A percentile compares a stretch with the other conserved stretches of the same genome.
Evolutionary conservation across 2,797 vertebrate species (phyloP).

Genomic region (Melanogrammus aeglefinus): DNA sequence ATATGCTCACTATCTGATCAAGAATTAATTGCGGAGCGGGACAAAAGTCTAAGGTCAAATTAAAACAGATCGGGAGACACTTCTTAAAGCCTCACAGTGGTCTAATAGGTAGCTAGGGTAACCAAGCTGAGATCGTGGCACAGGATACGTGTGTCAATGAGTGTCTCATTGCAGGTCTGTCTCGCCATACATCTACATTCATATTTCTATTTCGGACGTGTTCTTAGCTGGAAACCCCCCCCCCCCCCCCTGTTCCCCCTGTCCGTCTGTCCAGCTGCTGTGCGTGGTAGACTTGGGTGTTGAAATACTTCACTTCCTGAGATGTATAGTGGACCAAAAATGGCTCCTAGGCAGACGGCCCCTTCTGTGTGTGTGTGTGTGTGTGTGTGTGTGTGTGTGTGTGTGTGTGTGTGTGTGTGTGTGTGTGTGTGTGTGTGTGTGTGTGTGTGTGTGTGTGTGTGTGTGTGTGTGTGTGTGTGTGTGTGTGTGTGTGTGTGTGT

Average conservation of each 20-base stretch:
- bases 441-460: slow-evolving; percentile 2
- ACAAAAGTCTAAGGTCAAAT: slow-evolving; percentile 1
- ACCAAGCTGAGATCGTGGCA: background rate
- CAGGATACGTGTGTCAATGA: slow-evolving; percentile 15
- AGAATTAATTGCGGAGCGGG: background rate
- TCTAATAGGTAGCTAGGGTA: background rate
- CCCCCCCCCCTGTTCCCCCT: slow-evolving; percentile 40
- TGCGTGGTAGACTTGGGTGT: slow-evolving; percentile 52
- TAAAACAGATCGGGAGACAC: background rate
- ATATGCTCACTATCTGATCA: background rate
- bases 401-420: slow-evolving; percentile 10
- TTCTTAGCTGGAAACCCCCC: slow-evolving; percentile 55
- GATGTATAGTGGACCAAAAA: slow-evolving; percentile 24
- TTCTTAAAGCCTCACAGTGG: background rate
- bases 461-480: background rate
- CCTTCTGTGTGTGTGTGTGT: slow-evolving; percentile 12
- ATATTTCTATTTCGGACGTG: slow-evolving; percentile 36
- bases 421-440: background rate
- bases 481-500: slow-evolving; percentile 17
- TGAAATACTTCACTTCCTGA: slow-evolving; percentile 64
- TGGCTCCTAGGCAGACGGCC: background rate
- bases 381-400: slow-evolving; percentile 11
- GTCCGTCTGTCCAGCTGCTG: slow-evolving; percentile 54
- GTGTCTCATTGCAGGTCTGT: slow-evolving; percentile 48
- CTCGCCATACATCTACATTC: slow-evolving; percentile 16